phyloP scores from a whole-genome alignment of 2,797 vertebrate genomes.

The Oryzias sinensis region DNA sequence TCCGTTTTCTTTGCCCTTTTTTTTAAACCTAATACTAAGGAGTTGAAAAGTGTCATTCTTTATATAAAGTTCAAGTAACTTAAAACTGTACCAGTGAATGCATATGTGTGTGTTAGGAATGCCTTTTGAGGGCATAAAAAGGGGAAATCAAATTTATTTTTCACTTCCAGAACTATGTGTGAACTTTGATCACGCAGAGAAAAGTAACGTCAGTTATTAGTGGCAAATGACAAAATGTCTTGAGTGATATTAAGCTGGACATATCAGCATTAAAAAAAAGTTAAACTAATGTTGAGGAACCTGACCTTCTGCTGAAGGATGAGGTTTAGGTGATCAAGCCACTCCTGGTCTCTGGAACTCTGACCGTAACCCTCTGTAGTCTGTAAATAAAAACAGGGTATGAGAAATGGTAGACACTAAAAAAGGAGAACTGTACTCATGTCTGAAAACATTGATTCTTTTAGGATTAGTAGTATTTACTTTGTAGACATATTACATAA shows the following conservation, averaged over 20 bases:
- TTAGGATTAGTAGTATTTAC: not conserved
- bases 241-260: too few relatives aligned
- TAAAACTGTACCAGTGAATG: too few relatives aligned
- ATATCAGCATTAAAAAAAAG: not conserved
- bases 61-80: not conserved
- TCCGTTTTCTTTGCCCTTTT: too few relatives aligned
- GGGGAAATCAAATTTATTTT: too few relatives aligned
- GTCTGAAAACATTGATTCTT: not conserved
- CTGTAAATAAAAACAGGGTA: constrained; percentile 55
- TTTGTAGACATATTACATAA: not conserved
- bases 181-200: too few relatives aligned
- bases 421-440: not conserved
- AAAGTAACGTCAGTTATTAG: too few relatives aligned
- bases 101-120: too few relatives aligned
- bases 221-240: too few relatives aligned
- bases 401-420: not conserved
- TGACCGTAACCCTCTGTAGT: constrained; percentile 66
- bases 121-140: too few relatives aligned
- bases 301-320: constrained; percentile 88
- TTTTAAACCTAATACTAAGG: too few relatives aligned
- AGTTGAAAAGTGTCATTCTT: too few relatives aligned
- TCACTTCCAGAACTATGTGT: too few relatives aligned
- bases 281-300: constrained; percentile 5
- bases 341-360: constrained; percentile 79
- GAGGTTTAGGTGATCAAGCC: constrained; percentile 82